Evolutionary conservation across 1,140 invertebrate genomes (phyloP), one percentile per base, ranked within the genome.

Genomic region (Heliconius hermathena): DNA sequence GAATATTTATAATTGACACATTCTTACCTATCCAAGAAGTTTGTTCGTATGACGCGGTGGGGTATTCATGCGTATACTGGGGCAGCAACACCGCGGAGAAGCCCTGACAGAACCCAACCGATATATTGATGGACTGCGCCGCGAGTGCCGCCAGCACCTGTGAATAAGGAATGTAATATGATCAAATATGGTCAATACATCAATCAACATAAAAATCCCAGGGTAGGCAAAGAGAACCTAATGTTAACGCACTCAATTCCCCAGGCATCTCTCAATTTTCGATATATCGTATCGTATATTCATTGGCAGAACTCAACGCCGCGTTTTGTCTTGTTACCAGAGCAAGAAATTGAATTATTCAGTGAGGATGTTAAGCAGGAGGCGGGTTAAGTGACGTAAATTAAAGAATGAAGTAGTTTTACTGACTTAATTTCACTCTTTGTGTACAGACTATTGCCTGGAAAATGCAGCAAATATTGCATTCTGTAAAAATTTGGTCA

Each of bases 61-160:
- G 95, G 22, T 95, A 90, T 16, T 95, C 90, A 36, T 95, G 93
- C 5, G 94, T 87, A 41, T 97, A 95, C 90, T 97, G 96, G 26
- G 97, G 97, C 76, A 97, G 89, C 80, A 97, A 95, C 33, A 97
- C 96, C 0, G 97, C 97, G 73, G 96, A 97, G 94, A 97, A 97
- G 52, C 97, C 97, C 88, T 97, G 97, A 38, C 96, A 96, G 81
- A 97, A 95, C 2, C 97, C 97, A 33, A 97, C 96, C 29, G 96
- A 97, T 84, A 97, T 96, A 83, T 97, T 97, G 79, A 97, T 96
- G 0, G 96, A 96, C 86, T 97, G 97, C 3, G 96, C 96, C 22
- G 96, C 96, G 60, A 97, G 86, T 26, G 96, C 96, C 33, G 96
- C 96, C 74, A 96, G 82, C 76, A 97, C 95, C 97, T 97, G 60